Conservation (phyloP, 2,113 vertebrate genomes). For the Macrotus californicus region DNA sequence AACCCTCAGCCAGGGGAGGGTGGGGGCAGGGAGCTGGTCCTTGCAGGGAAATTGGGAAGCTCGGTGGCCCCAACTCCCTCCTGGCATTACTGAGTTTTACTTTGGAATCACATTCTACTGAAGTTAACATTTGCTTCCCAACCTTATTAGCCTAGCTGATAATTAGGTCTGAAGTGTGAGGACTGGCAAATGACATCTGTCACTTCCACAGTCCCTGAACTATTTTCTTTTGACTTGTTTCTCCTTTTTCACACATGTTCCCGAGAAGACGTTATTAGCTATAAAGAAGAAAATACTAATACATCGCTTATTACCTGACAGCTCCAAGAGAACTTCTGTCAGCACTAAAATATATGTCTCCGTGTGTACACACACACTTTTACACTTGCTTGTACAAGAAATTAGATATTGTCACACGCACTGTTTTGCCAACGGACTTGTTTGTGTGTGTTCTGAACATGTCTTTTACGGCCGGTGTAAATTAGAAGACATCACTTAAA, state of each 20-base stretch:
- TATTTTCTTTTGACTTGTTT: background rate
- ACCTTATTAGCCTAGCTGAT: no score
- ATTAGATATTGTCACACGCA: background rate
- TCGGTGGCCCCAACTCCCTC: fast-evolving
- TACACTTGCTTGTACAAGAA: background rate
- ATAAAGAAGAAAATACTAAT: background rate
- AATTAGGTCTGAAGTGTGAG: background rate
- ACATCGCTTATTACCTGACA: background rate
- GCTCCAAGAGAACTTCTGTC: background rate
- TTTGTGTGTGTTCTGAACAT: background rate
- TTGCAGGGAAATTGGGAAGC: background rate
- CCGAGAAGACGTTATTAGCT: background rate
- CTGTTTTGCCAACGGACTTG: background rate
- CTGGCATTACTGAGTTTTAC: background rate
- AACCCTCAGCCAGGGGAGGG: background rate
- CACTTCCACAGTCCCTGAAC: background rate
- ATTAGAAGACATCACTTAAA: background rate
- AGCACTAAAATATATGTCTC: background rate
- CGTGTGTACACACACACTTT: no score
- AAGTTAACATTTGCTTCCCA: background rate
- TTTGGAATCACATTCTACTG: background rate
- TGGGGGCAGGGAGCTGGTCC: fast-evolving
- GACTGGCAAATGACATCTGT: background rate
- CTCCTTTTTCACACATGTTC: background rate
- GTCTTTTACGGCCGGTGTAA: background rate